phyloP scores from a whole-genome alignment of 1,140 invertebrate genomes.

The Achatina immaculata region DNA sequence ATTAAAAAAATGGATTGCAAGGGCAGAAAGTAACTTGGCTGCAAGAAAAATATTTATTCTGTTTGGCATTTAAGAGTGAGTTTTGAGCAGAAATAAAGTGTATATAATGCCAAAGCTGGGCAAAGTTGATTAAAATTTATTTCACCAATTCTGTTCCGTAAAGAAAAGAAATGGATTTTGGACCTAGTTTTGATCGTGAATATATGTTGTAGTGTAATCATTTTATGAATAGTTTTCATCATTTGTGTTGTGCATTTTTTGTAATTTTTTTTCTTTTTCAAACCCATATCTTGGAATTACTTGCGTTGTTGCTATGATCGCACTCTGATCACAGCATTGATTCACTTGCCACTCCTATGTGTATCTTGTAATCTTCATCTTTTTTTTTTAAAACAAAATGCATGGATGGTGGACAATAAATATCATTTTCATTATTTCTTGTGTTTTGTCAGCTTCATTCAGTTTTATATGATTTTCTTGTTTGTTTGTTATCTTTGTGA shows the following conservation, averaged over 20 bases:
- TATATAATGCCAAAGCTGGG: too few relatives aligned
- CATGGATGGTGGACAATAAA: not conserved
- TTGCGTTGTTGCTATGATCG: not conserved
- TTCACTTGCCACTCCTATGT: not conserved
- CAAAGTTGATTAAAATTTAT: too few relatives aligned
- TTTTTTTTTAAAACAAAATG: not conserved
- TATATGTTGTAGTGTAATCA: not conserved
- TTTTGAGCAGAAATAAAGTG: too few relatives aligned
- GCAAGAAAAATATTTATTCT: too few relatives aligned
- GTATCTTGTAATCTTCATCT: not conserved
- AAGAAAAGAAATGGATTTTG: too few relatives aligned
- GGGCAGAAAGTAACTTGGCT: too few relatives aligned
- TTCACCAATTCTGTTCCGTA: too few relatives aligned
- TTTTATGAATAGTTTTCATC: not conserved
- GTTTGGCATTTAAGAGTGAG: too few relatives aligned
- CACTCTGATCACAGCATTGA: not conserved
- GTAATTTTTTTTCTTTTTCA: not conserved
- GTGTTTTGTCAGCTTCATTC: not conserved
- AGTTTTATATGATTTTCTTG: not conserved
- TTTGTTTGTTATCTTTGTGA: not conserved
- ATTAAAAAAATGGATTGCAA: too few relatives aligned
- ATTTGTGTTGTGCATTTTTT: not conserved
- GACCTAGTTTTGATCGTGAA: too few relatives aligned
- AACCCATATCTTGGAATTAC: not conserved
- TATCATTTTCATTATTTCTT: conserved; percentile 1